phyloP scores from a whole-genome alignment of 2,888 invertebrate genomes.

The Lycaena phlaeas region DNA sequence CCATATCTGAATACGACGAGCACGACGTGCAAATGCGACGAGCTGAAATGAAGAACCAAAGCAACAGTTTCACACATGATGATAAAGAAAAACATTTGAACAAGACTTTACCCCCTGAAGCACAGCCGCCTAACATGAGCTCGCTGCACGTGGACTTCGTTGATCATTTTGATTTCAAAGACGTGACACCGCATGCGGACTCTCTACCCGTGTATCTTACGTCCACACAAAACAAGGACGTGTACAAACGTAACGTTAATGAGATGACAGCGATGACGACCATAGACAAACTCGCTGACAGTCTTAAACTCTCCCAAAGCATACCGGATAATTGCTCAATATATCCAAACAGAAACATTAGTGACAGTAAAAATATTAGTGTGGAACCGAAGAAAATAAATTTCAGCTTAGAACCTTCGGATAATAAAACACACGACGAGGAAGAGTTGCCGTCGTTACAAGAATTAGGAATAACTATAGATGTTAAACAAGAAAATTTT shows the following conservation, averaged over 20 bases:
- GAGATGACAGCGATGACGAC: constrained; percentile 56
- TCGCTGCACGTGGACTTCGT: constrained; percentile 46
- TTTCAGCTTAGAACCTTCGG: constrained; percentile 51
- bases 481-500: constrained; percentile 54
- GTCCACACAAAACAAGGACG: constrained; percentile 50
- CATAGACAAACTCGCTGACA: constrained; percentile 31
- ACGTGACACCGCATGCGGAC: constrained; percentile 47
- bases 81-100: constrained; percentile 35
- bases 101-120: constrained; percentile 47
- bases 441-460: constrained; percentile 66
- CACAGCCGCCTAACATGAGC: constrained; percentile 47
- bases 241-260: constrained; percentile 56
- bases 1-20: constrained; percentile 81
- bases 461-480: constrained; percentile 64
- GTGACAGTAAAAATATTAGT: constrained; percentile 44
- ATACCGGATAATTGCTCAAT: constrained; percentile 63
- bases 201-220: constrained; percentile 55
- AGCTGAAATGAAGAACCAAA: constrained; percentile 52
- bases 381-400: constrained; percentile 64
- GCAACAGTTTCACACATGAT: constrained; percentile 34
- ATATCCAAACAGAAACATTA: constrained; percentile 59
- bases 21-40: constrained; percentile 71
- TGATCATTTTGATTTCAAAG: constrained; percentile 42
- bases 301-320: constrained; percentile 37
- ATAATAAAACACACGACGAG: constrained; percentile 45